phyloP scores from a whole-genome alignment of 2,113 vertebrate genomes.

The Bos javanicus region DNA sequence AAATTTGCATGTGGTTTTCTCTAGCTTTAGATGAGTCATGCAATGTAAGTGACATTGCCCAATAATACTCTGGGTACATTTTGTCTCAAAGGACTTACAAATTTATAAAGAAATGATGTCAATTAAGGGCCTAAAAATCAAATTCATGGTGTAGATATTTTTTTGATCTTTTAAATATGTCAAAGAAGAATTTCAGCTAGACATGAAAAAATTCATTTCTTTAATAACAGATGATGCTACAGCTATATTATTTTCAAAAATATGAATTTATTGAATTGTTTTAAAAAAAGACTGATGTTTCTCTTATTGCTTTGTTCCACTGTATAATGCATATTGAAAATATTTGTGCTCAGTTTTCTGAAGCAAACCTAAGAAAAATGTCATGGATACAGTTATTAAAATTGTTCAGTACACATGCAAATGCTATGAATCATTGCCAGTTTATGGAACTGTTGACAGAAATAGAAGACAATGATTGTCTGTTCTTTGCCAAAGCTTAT shows the following conservation, averaged over 20 bases:
- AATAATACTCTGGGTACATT: conserved; percentile 40
- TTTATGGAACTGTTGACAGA: conserved; percentile 67
- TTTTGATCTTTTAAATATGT: neutral
- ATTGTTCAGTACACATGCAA: conserved; percentile 70
- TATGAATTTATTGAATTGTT: conserved; percentile 55
- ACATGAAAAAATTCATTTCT: conserved; percentile 26
- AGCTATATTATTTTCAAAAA: conserved; percentile 46
- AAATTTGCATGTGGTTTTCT: conserved; percentile 16
- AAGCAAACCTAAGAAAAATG: conserved; percentile 63
- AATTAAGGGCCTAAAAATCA: conserved; percentile 39
- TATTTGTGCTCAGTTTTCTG: conserved; percentile 61
- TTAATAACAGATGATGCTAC: conserved; percentile 35
- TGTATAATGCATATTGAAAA: conserved; percentile 58
- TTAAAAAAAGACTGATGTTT: conserved; percentile 52
- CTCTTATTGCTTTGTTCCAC: conserved; percentile 54
- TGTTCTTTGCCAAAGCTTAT: conserved; percentile 67
- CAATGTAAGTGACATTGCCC: neutral
- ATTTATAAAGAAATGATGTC: conserved; percentile 30
- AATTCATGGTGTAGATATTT: neutral
- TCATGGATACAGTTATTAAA: conserved; percentile 74
- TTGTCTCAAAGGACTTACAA: conserved; percentile 46
- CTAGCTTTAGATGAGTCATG: conserved; percentile 25
- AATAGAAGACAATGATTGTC: conserved; percentile 71
- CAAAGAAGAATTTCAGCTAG: conserved; percentile 47
- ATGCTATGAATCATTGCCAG: conserved; percentile 69